Percentiles rank a stretch among this genome's conserved stretches.
Conservation (phyloP, 2,888 invertebrate genomes). For the Alloplasta piceator region DNA sequence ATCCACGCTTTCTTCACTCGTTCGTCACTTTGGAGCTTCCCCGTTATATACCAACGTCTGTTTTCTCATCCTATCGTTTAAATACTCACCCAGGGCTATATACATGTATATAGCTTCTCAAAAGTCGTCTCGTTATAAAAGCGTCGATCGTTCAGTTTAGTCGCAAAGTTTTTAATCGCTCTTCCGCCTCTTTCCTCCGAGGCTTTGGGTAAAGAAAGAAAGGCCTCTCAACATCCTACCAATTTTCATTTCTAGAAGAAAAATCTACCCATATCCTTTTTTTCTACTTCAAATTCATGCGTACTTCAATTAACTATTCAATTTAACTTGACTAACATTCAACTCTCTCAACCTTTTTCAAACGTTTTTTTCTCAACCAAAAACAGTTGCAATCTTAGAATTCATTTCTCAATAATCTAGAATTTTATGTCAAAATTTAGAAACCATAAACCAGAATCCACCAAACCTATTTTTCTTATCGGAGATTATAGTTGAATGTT, state of each 20-base stretch:
- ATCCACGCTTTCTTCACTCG: not conserved
- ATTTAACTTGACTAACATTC: not conserved
- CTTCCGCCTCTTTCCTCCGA: slow-evolving; percentile 4
- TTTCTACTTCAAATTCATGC: not conserved
- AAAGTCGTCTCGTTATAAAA: slow-evolving; percentile 62
- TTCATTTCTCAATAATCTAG: too few species aligned
- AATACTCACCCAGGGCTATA: not conserved
- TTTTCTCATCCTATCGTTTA: not conserved
- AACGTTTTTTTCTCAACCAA: too few species aligned
- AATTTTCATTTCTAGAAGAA: slow-evolving; percentile 62
- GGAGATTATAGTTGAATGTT: too few species aligned
- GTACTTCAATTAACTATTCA: too few species aligned
- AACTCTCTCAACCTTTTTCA: too few species aligned
- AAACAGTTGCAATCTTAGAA: too few species aligned
- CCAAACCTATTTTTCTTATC: too few species aligned
- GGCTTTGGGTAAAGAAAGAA: slow-evolving; percentile 23
- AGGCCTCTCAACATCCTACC: slow-evolving; percentile 58
- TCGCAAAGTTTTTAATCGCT: slow-evolving; percentile 61
- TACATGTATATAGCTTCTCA: slow-evolving; percentile 29
- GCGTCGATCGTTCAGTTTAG: slow-evolving; percentile 62
- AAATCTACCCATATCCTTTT: slow-evolving; percentile 36
- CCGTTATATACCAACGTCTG: too few species aligned
- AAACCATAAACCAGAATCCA: too few species aligned
- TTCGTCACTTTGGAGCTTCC: not conserved
- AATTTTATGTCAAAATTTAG: too few species aligned